These are phyloP conservation scores for Ibidorhyncha struthersii DNA, from an alignment of 2,113 vertebrate genomes.

Conservation along the genomic window DNA sequence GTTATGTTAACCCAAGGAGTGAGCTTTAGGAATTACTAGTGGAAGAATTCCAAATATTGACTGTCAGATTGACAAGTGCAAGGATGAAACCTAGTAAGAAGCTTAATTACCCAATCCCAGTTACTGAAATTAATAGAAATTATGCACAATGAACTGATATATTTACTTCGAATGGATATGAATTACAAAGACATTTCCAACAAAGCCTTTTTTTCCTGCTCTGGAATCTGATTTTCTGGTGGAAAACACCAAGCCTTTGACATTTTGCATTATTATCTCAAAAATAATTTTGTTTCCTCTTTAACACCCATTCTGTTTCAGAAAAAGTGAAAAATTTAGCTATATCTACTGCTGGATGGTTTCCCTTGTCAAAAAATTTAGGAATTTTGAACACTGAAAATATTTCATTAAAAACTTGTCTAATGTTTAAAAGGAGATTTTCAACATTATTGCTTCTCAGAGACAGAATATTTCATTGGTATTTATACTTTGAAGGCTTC, in stretches of 20 bases:
- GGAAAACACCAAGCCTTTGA: fast-evolving
- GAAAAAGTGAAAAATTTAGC: background rate
- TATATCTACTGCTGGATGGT: background rate
- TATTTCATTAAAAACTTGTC: background rate
- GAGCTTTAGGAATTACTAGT: background rate
- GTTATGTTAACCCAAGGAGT: background rate
- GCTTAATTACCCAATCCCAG: background rate
- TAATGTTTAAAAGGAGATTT: background rate
- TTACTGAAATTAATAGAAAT: background rate
- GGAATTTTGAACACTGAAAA: background rate
- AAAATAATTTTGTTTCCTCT: background rate
- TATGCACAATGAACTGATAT: background rate
- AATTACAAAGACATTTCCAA: background rate
- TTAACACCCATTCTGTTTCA: background rate
- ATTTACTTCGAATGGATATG: background rate
- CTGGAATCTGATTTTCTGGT: background rate
- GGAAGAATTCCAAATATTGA: background rate
- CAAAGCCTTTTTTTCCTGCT: background rate
- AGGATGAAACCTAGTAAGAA: background rate
- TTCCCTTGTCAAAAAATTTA: background rate
- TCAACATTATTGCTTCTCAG: background rate
- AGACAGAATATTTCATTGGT: background rate
- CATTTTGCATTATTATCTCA: background rate
- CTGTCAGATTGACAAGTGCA: background rate
- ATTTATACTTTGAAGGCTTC: background rate